A percentile compares a stretch with the other conserved stretches of the same genome.
These are phyloP conservation scores for Hyla sarda DNA, from an alignment of 2,113 vertebrate genomes.

Conservation along the genomic window DNA sequence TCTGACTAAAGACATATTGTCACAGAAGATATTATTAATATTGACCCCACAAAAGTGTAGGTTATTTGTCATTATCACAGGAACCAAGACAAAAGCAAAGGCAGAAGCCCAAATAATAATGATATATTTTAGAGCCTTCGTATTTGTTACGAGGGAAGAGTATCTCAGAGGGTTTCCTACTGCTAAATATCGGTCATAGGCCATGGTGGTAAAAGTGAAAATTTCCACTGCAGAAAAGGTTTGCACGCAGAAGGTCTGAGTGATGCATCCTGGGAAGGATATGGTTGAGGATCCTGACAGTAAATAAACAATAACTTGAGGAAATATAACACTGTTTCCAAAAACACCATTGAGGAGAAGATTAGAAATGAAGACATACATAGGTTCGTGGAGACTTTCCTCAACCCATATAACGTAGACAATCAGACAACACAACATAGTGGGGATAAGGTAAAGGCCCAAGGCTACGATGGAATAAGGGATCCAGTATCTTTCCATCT, in stretches of 20 bases:
- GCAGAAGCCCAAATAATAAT: not conserved
- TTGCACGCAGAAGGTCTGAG: not conserved
- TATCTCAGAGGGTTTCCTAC: constrained; percentile 32
- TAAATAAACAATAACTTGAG: not conserved
- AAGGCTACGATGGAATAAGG: not conserved
- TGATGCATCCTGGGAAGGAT: not conserved
- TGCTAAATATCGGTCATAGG: constrained; percentile 26
- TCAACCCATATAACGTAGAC: not conserved
- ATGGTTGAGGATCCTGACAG: not conserved
- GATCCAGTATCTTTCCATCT: not conserved
- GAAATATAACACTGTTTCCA: not conserved
- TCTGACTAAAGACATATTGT: constrained; percentile 21
- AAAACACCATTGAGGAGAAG: constrained; percentile 24
- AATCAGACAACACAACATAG: not conserved
- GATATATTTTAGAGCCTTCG: not conserved
- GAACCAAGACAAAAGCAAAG: not conserved
- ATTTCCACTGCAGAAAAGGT: not conserved
- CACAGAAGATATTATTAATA: constrained; percentile 13
- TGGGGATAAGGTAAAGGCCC: not conserved
- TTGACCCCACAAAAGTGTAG: not conserved
- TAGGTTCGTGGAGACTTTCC: constrained; percentile 28
- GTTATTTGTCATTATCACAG: not conserved
- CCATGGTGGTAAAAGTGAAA: constrained; percentile 14
- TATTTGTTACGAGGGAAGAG: not conserved
- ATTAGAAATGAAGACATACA: constrained; percentile 28